phyloP scores from a whole-genome alignment of 1,140 invertebrate species.

The Bombus vancouverensis region DNA sequence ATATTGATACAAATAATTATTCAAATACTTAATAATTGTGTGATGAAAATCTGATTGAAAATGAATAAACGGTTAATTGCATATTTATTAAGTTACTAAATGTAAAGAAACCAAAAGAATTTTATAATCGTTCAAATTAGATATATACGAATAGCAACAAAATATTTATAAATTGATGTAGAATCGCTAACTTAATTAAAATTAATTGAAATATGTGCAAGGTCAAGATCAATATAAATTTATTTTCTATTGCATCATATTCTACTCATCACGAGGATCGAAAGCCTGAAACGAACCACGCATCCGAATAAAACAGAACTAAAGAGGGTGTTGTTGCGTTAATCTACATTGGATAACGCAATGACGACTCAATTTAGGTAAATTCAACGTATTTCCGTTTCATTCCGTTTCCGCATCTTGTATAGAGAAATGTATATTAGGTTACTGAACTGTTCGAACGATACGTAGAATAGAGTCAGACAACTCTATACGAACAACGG shows the following conservation, averaged over 20 bases:
- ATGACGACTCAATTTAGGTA: not conserved
- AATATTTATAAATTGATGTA: no score
- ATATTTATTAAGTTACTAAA: not conserved
- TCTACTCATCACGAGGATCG: no score
- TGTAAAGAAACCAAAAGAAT: not conserved
- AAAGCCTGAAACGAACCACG: no score
- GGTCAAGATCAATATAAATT: no score
- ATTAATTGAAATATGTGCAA: no score
- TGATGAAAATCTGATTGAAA: no score
- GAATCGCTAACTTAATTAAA: no score
- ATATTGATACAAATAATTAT: not conserved
- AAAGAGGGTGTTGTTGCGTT: no score
- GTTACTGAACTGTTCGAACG: not conserved
- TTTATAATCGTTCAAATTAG: not conserved
- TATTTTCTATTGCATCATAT: no score
- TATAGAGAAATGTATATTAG: not conserved
- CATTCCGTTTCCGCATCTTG: not conserved
- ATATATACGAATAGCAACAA: no score
- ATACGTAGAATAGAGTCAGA: not conserved
- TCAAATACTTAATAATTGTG: not conserved
- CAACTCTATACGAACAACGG: slow-evolving; percentile 8
- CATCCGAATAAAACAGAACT: no score
- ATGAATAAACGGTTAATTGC: not conserved
- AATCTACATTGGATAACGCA: not conserved
- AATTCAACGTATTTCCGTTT: slow-evolving; percentile 3